These are phyloP conservation scores for Alosa alosa DNA, from an alignment of 2,113 vertebrate genomes.

Conservation along the genomic window DNA sequence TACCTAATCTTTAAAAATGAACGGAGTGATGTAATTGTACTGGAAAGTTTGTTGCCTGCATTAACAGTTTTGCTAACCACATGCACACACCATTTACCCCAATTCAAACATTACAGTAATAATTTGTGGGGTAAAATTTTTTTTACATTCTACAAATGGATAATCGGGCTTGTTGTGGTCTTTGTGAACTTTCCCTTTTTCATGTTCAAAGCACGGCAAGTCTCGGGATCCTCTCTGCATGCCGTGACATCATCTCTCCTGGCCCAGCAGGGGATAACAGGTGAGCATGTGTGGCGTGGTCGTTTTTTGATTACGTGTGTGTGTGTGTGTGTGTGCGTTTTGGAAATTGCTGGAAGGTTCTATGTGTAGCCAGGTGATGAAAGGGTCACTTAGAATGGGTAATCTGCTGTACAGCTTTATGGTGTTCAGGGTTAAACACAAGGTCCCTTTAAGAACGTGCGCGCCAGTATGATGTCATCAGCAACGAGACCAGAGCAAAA, in stretches of 20 bases:
- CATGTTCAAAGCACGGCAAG: neutral
- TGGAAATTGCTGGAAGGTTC: slow-evolving; percentile 4
- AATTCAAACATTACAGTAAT: neutral
- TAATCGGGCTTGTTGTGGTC: neutral
- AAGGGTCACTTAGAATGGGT: too few relatives aligned
- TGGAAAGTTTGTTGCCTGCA: neutral
- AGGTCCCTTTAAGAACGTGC: too few relatives aligned
- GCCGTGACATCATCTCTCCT: neutral
- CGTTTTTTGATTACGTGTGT: neutral
- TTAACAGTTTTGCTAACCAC: neutral
- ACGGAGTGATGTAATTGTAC: neutral
- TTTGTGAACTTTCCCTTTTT: neutral
- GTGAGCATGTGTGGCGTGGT: neutral
- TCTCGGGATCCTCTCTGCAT: neutral
- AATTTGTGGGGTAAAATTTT: too few relatives aligned
- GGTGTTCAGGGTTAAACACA: too few relatives aligned
- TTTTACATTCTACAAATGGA: neutral
- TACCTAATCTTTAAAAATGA: neutral
- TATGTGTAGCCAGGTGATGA: too few relatives aligned
- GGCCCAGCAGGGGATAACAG: neutral
- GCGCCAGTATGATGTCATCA: too few relatives aligned
- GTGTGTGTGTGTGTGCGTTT: neutral
- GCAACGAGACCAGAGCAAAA: too few relatives aligned
- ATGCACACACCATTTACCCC: neutral
- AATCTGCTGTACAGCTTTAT: too few relatives aligned